These are phyloP conservation scores for Petaurus breviceps DNA, from an alignment of 2,113 vertebrate genomes.

Conservation along the genomic window DNA sequence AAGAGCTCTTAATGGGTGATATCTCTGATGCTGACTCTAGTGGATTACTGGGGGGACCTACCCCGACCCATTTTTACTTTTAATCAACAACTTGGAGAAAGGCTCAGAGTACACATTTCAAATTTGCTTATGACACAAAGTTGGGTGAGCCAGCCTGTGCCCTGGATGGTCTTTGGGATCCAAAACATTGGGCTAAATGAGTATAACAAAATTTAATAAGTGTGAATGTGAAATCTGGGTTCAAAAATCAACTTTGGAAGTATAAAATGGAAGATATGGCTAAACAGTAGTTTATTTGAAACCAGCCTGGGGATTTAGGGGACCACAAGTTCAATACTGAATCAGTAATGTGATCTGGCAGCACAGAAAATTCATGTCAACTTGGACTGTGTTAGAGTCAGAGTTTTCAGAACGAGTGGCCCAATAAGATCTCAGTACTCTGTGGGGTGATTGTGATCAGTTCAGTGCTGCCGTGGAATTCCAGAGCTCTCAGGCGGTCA, in stretches of 20 bases:
- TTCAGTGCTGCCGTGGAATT: neutral
- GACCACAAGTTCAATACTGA: neutral
- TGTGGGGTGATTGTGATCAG: too few species aligned
- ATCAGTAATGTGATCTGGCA: neutral
- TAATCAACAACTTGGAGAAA: neutral
- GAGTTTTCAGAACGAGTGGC: neutral
- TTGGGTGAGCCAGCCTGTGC: neutral
- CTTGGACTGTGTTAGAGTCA: neutral
- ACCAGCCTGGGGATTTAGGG: neutral
- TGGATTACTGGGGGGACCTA: neutral
- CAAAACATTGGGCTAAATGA: neutral
- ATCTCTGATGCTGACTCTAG: neutral
- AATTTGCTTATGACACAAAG: neutral
- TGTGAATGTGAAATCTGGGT: neutral
- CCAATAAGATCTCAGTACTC: too few species aligned
- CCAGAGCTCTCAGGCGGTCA: neutral
- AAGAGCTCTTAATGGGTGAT: neutral
- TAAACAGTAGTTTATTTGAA: neutral
- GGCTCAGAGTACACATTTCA: neutral
- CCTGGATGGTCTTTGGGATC: neutral
- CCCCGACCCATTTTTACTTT: neutral
- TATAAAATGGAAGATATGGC: neutral
- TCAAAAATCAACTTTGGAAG: neutral
- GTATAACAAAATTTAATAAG: neutral
- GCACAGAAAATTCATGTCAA: neutral